phyloP scores from a whole-genome alignment of 1,140 invertebrate species.

The Macrocentrus cingulum region DNA sequence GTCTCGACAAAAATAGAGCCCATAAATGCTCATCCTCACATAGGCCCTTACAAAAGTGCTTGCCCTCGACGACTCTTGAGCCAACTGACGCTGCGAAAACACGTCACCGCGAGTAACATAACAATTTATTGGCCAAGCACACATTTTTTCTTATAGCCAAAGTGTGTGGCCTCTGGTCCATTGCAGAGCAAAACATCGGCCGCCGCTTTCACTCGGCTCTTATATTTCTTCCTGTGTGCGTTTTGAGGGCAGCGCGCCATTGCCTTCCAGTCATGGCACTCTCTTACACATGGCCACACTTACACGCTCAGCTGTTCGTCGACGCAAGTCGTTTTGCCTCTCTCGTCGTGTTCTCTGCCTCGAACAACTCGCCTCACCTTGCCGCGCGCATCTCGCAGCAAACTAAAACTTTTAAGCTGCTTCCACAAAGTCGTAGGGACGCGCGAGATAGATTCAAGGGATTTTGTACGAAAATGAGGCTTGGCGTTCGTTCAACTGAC shows the following conservation, averaged over 20 bases:
- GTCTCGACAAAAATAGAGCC: no score
- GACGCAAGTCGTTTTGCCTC: no score
- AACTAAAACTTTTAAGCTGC: slow-evolving; percentile 32
- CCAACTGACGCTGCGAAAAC: slow-evolving; percentile 18
- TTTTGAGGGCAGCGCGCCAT: no score
- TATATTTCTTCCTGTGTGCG: no score
- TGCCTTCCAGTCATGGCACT: slow-evolving; percentile 51
- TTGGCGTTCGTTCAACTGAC: slow-evolving; percentile 23
- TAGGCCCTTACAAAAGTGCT: no score
- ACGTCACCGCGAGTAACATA: slow-evolving; percentile 21
- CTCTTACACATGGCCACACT: slow-evolving; percentile 41
- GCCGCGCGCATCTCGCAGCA: slow-evolving; percentile 11
- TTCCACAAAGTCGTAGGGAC: slow-evolving; percentile 31
- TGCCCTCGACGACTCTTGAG: not conserved
- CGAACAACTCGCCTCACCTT: not conserved
- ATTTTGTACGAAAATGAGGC: slow-evolving; percentile 22
- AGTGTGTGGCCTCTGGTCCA: not conserved
- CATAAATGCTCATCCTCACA: no score
- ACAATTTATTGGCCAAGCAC: slow-evolving; percentile 25
- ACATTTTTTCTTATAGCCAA: slow-evolving; percentile 22
- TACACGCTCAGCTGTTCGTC: no score
- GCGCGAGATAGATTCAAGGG: slow-evolving; percentile 22
- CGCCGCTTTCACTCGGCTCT: no score
- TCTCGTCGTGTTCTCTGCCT: slow-evolving; percentile 22
- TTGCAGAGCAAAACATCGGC: no score